phyloP scores from a whole-genome alignment of 2,797 vertebrate species.

The Setipinna tenuifilis region DNA sequence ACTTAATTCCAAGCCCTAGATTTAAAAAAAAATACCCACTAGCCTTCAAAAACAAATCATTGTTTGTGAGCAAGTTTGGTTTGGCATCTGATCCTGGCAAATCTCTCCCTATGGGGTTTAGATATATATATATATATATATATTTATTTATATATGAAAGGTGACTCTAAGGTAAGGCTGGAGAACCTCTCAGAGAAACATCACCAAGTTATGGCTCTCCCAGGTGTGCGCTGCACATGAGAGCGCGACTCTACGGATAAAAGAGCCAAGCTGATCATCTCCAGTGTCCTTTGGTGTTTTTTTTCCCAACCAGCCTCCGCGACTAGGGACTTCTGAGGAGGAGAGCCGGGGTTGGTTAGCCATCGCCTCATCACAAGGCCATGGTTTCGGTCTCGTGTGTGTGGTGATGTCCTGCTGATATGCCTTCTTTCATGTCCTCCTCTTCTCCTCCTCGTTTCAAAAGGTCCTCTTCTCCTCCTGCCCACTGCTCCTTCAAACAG shows the following conservation, averaged over 20 bases:
- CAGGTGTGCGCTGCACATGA: not conserved
- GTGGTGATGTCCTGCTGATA: not conserved
- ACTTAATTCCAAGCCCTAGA: not conserved
- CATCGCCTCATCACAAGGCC: not conserved
- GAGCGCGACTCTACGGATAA: not conserved
- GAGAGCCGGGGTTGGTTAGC: not conserved
- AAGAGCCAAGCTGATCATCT: not conserved
- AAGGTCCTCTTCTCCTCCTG: not conserved
- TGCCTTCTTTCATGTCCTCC: not conserved
- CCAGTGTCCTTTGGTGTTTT: not conserved
- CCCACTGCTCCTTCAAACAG: not conserved
- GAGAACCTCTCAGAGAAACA: slow-evolving; percentile 11
- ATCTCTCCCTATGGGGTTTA: not conserved
- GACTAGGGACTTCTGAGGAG: not conserved
- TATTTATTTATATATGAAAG: not conserved
- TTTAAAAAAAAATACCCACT: not conserved
- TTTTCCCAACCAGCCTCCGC: not conserved
- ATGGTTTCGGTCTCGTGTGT: not conserved
- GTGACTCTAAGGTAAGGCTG: not conserved
- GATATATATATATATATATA: not conserved
- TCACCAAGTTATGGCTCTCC: not conserved
- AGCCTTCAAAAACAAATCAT: not conserved
- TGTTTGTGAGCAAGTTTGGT: not conserved
- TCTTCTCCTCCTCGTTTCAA: slow-evolving; percentile 23
- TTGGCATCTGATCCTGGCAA: not conserved